Percentiles rank a stretch among this genome's conserved stretches.
phyloP scores from a whole-genome alignment of 2,113 vertebrate species.

The Sterna hirundo region DNA sequence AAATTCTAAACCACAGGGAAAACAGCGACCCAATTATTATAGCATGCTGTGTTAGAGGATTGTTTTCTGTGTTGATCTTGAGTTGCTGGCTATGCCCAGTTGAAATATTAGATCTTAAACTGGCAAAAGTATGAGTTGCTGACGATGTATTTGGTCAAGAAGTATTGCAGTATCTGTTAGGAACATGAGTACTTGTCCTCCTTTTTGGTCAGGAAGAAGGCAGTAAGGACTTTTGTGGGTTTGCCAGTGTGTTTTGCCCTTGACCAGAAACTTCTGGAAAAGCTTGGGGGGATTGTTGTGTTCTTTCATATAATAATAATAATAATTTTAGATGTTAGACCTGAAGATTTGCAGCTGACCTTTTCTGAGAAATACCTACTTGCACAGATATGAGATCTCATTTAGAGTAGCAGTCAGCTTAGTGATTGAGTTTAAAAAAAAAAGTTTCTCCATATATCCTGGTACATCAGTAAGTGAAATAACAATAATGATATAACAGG shows the following conservation, averaged over 20 bases:
- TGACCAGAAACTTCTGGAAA: not conserved
- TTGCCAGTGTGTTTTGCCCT: not conserved
- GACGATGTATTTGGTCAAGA: not conserved
- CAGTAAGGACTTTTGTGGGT: not conserved
- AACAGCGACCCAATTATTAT: not conserved
- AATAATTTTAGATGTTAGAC: not conserved
- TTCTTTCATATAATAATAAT: not conserved
- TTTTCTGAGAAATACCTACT: not conserved
- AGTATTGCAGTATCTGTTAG: not conserved
- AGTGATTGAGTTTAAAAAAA: constrained; percentile 2
- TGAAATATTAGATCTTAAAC: not conserved
- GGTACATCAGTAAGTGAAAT: not conserved
- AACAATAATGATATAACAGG: not conserved
- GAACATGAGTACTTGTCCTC: not conserved
- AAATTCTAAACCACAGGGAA: not conserved
- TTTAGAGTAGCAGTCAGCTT: constrained; percentile 1
- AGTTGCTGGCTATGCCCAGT: not conserved
- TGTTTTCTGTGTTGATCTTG: not conserved
- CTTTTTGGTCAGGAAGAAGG: not conserved
- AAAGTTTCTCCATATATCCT: not conserved
- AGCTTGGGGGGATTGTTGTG: not conserved
- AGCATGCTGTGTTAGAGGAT: not conserved
- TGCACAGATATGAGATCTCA: not conserved
- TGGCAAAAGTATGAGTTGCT: not conserved
- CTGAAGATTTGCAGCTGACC: not conserved